Percentiles rank a stretch among this genome's conserved stretches.
Evolutionary conservation across 2,888 invertebrate species (phyloP).

Genomic region (Chymomyza amoena): DNA sequence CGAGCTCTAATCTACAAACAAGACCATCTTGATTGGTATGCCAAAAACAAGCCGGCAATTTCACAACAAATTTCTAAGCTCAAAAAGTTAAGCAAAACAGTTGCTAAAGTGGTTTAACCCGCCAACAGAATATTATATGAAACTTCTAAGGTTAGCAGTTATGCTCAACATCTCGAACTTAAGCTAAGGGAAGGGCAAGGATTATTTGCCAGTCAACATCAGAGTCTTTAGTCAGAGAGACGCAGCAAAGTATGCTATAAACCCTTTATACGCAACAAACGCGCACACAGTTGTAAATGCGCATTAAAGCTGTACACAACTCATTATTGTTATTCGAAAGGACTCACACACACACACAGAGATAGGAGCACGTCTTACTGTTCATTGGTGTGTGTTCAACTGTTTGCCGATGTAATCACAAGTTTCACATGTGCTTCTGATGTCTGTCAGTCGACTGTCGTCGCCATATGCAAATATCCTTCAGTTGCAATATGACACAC

Average conservation of each 20-base stretch:
- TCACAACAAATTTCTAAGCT: background rate
- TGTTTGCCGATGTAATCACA: background rate
- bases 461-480: constrained; percentile 26
- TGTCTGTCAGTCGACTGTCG: constrained; percentile 11
- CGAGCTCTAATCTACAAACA: too few species aligned
- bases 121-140: too few species aligned
- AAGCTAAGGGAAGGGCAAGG: constrained; percentile 16
- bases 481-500: background rate
- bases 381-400: constrained; percentile 3
- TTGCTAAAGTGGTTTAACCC: background rate
- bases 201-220: constrained; percentile 45
- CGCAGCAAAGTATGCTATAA: constrained; percentile 45
- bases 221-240: constrained; percentile 2
- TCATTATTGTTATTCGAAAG: background rate
- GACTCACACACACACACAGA: constrained; percentile 11
- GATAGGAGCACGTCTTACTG: background rate
- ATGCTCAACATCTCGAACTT: too few species aligned
- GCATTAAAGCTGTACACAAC: background rate
- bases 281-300: background rate
- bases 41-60: too few species aligned
- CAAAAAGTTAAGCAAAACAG: constrained; percentile 1
- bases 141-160: too few species aligned
- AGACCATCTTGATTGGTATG: too few species aligned
- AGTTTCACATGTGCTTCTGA: background rate
- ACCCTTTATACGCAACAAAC: background rate